Evolutionary conservation across 2,888 invertebrate genomes (phyloP).

Genomic region (Rosalia funebris): DNA sequence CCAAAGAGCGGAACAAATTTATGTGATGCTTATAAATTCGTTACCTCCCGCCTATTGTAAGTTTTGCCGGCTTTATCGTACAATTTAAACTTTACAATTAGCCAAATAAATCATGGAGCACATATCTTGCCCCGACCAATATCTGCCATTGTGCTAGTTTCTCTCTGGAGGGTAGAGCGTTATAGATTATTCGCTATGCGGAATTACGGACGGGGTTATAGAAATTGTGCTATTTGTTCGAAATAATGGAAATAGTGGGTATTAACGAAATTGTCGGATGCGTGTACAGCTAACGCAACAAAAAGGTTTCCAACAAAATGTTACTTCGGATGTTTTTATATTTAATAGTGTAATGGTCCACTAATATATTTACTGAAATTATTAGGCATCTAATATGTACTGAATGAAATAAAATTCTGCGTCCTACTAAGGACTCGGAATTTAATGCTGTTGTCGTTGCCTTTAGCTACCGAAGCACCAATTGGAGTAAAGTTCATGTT

Average conservation of each 20-base stretch:
- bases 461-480: no score
- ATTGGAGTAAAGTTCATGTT: no score
- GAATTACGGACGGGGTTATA: no score
- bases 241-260: conserved; percentile 16
- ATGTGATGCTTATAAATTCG: conserved; percentile 26
- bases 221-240: conserved; percentile 27
- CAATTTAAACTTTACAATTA: conserved; percentile 52
- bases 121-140: conserved; percentile 49
- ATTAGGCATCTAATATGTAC: no score
- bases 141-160: conserved; percentile 39
- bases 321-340: no score
- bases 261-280: conserved; percentile 18
- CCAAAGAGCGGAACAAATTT: conserved; percentile 11
- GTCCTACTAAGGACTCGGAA: no score
- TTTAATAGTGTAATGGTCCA: no score
- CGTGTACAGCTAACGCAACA: no score
- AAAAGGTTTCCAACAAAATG: no score
- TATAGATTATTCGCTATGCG: conserved; percentile 27
- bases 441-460: no score
- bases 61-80: conserved; percentile 44
- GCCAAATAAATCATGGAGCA: conserved; percentile 50
- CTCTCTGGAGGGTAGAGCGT: conserved; percentile 23
- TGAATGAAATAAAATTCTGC: no score
- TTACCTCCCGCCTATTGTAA: conserved; percentile 32
- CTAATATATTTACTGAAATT: no score